A percentile compares a stretch with the other conserved stretches of the same genome.
phyloP scores from a whole-genome alignment of 2,797 vertebrate species.

The Bryconaethiops microstoma region DNA sequence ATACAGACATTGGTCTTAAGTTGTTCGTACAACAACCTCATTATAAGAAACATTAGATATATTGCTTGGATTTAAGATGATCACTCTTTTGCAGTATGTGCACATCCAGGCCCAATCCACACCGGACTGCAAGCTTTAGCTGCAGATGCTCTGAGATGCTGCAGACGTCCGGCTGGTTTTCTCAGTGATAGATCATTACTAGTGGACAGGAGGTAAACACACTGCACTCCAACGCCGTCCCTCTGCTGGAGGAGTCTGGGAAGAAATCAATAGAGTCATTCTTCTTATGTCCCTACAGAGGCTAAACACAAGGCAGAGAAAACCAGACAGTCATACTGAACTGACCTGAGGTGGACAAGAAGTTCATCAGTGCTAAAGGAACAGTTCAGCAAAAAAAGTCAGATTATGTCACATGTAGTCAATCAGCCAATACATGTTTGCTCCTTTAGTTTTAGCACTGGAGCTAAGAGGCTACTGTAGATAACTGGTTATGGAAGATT shows the following conservation, averaged over 20 bases:
- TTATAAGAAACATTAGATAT: too few species aligned
- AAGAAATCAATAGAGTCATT: constrained; percentile 76
- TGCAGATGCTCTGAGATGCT: not conserved
- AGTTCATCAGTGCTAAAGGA: constrained; percentile 3
- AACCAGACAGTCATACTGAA: constrained; percentile 20
- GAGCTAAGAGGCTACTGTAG: too few species aligned
- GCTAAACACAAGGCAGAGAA: not conserved
- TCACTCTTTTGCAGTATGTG: not conserved
- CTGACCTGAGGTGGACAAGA: constrained; percentile 24
- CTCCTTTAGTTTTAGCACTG: too few species aligned
- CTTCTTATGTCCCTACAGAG: constrained; percentile 60
- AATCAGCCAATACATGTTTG: not conserved
- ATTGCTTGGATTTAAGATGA: not conserved
- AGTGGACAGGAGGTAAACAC: constrained; percentile 14
- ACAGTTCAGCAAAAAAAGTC: not conserved
- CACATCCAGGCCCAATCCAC: not conserved
- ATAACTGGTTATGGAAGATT: too few species aligned
- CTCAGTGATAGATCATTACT: constrained; percentile 10
- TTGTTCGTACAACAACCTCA: too few species aligned
- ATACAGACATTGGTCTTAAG: too few species aligned
- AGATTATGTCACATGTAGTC: not conserved
- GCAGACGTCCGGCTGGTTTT: not conserved
- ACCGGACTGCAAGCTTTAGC: not conserved
- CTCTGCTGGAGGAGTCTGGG: constrained; percentile 53
- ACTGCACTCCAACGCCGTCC: not conserved